phyloP scores from a whole-genome alignment of 2,888 invertebrate species.

The Trachelus iudaicus region DNA sequence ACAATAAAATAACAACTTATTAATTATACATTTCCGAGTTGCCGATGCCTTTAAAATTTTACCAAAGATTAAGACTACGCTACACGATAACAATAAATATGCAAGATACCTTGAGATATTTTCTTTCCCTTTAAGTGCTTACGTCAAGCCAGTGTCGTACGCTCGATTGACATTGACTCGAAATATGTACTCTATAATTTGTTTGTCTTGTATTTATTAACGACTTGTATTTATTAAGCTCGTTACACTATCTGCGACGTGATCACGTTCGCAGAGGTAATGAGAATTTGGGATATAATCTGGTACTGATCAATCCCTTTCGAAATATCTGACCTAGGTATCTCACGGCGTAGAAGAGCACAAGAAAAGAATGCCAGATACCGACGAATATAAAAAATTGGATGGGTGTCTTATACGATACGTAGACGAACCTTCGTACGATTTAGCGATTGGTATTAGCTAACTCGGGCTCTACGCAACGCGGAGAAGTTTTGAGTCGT shows the following conservation, averaged over 20 bases:
- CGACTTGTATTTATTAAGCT: not conserved
- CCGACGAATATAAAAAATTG: conserved; percentile 44
- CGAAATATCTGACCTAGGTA: not conserved
- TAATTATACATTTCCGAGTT: conserved; percentile 31
- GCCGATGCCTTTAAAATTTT: conserved; percentile 60
- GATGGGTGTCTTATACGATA: conserved; percentile 12
- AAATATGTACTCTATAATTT: not conserved
- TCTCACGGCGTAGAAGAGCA: not conserved
- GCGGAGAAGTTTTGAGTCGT: not conserved
- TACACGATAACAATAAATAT: conserved; percentile 18
- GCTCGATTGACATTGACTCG: not conserved
- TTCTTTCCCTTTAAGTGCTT: not conserved
- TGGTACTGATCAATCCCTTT: not conserved
- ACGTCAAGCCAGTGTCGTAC: not conserved
- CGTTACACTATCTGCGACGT: not conserved
- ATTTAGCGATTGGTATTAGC: not conserved
- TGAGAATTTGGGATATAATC: not conserved
- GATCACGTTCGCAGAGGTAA: not conserved
- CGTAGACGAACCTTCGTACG: not conserved
- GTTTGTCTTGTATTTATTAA: not conserved
- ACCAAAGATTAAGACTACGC: conserved; percentile 3
- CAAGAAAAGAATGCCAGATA: conserved; percentile 48
- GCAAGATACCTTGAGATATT: conserved; percentile 50
- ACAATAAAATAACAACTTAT: not conserved
- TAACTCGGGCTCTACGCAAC: not conserved